These are phyloP conservation scores for Drosophila affinis DNA, from an alignment of 2,888 invertebrate genomes.

Conservation along the genomic window DNA sequence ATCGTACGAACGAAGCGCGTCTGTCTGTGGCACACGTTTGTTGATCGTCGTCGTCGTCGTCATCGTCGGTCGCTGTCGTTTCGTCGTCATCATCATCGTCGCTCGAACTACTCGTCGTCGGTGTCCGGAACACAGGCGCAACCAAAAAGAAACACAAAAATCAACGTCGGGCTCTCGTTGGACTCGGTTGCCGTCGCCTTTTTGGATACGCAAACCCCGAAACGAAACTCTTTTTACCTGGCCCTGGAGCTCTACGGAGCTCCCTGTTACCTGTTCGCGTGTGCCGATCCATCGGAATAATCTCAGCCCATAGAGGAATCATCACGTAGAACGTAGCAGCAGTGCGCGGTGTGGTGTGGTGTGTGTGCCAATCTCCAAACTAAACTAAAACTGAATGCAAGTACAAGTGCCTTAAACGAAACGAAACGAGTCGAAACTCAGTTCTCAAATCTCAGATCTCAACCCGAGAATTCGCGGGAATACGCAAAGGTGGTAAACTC, in stretches of 20 bases:
- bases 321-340: background rate
- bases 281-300: constrained; percentile 20
- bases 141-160: background rate
- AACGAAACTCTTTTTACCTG: constrained; percentile 40
- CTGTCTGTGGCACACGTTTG: constrained; percentile 8
- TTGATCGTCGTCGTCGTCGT: constrained; percentile 43
- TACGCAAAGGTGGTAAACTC: background rate
- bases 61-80: constrained; percentile 16
- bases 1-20: constrained; percentile 65
- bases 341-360: constrained; percentile 2
- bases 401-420: background rate
- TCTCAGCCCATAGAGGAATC: background rate
- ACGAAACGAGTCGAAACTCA: background rate
- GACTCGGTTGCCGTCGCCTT: constrained; percentile 55
- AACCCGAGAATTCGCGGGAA: background rate
- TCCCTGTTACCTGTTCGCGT: constrained; percentile 54
- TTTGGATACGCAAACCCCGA: constrained; percentile 53
- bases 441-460: background rate
- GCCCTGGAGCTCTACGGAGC: too few species aligned
- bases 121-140: constrained; percentile 26
- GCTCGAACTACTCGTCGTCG: constrained; percentile 20
- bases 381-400: background rate
- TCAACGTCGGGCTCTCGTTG: constrained; percentile 5
- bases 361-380: background rate
- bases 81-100: constrained; percentile 38